These are phyloP conservation scores for Alexandromys fortis DNA, from an alignment of 2,113 vertebrate species.

Conservation along the genomic window DNA sequence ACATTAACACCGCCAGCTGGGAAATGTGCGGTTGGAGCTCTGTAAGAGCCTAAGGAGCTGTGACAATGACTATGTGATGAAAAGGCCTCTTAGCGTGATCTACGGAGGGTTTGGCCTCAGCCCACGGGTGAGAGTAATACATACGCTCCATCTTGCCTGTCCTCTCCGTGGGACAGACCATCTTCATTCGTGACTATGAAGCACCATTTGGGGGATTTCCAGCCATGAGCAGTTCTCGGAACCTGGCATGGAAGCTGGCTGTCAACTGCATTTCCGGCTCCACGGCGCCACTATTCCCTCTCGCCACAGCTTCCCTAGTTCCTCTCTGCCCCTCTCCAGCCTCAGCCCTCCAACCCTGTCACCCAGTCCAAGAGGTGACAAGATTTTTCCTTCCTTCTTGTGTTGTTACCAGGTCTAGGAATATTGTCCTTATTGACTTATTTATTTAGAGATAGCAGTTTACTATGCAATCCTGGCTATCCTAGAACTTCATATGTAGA, in stretches of 20 bases:
- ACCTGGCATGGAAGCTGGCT: slow-evolving; percentile 42
- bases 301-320: slow-evolving; percentile 52
- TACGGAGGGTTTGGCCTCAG: background rate
- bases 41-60: background rate
- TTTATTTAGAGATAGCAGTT: background rate
- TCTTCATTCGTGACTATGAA: background rate
- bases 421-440: slow-evolving; percentile 17
- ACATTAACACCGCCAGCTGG: slow-evolving; percentile 1
- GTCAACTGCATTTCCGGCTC: background rate
- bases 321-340: slow-evolving; percentile 7
- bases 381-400: slow-evolving; percentile 19
- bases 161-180: background rate
- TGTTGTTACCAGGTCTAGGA: background rate
- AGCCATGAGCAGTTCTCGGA: slow-evolving; percentile 50
- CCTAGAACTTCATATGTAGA: background rate
- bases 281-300: background rate
- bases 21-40: background rate
- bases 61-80: too few relatives aligned
- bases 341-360: background rate
- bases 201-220: slow-evolving; percentile 40
- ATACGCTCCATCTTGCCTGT: background rate
- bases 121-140: too few relatives aligned
- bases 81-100: background rate
- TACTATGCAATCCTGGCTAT: background rate
- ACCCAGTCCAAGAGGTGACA: background rate